phyloP scores from a whole-genome alignment of 2,113 vertebrate species.

The Sander lucioperca region DNA sequence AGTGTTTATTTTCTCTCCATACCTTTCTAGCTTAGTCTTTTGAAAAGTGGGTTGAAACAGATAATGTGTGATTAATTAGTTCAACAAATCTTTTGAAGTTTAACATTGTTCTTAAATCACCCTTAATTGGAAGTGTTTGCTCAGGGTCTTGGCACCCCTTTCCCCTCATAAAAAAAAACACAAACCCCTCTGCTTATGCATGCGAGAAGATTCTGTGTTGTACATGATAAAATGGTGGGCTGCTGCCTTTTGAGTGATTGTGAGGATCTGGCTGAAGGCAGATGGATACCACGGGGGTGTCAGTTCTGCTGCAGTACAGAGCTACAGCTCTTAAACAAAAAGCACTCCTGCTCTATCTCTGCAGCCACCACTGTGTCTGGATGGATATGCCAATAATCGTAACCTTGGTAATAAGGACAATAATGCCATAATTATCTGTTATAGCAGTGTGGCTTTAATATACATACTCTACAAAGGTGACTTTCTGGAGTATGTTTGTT shows the following conservation, averaged over 20 bases:
- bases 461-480: slow-evolving; percentile 46
- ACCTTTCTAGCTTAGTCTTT: slow-evolving; percentile 15
- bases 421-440: slow-evolving; percentile 47
- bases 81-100: slow-evolving; percentile 34
- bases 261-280: slow-evolving; percentile 42
- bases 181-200: neutral
- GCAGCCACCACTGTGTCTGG: slow-evolving; percentile 30
- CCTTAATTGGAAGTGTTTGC: slow-evolving; percentile 41
- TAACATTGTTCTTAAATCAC: neutral
- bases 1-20: neutral
- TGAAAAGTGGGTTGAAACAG: slow-evolving; percentile 31
- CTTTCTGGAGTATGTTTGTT: slow-evolving; percentile 40
- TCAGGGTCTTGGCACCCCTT: slow-evolving; percentile 43
- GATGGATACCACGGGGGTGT: slow-evolving; percentile 43
- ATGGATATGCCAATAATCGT: slow-evolving; percentile 55
- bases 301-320: slow-evolving; percentile 49
- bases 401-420: slow-evolving; percentile 60
- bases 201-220: neutral
- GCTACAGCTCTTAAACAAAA: slow-evolving; percentile 52
- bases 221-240: slow-evolving; percentile 22
- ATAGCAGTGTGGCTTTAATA: slow-evolving; percentile 30
- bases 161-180: neutral
- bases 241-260: slow-evolving; percentile 28
- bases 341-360: neutral
- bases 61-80: slow-evolving; percentile 27